A percentile compares a stretch with the other conserved stretches of the same genome.
These are phyloP conservation scores for Pempheris klunzingeri DNA, from an alignment of 2,797 vertebrate species.

Conservation along the genomic window DNA sequence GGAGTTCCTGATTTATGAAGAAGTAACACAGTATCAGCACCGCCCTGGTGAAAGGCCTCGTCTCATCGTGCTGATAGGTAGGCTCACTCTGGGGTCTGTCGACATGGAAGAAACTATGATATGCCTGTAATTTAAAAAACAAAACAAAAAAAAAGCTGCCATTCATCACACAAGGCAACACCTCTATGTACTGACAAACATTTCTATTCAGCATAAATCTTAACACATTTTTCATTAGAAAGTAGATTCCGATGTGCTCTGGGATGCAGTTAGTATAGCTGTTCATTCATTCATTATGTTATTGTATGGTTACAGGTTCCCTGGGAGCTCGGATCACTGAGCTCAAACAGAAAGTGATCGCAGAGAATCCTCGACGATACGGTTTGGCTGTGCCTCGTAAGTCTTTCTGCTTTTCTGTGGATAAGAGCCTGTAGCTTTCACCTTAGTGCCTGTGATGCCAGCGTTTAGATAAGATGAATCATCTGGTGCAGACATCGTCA, in stretches of 20 bases:
- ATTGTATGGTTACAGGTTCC: conserved; percentile 84
- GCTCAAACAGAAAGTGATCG: conserved; percentile 94
- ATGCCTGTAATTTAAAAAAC: background rate
- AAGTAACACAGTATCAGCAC: conserved; percentile 90
- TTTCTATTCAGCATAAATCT: background rate
- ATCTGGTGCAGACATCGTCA: background rate
- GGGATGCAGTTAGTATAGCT: background rate
- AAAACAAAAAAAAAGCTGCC: background rate
- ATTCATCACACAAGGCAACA: background rate
- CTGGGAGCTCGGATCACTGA: conserved; percentile 91
- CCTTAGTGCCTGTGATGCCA: background rate
- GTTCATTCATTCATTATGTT: background rate
- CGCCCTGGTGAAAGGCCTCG: conserved; percentile 88
- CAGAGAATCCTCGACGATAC: conserved; percentile 91
- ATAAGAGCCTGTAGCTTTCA: background rate
- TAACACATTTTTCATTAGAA: too few relatives aligned
- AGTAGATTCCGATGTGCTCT: background rate
- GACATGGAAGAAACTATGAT: background rate
- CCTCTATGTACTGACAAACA: background rate
- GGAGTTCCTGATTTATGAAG: conserved; percentile 92
- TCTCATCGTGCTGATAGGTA: conserved; percentile 93
- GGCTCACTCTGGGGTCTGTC: conserved; percentile 16
- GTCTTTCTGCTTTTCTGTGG: conserved; percentile 57
- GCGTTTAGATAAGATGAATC: background rate
- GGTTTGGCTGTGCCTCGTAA: conserved; percentile 95